Evolutionary conservation across 2,113 vertebrate species (phyloP).

Genomic region (Struthidea cinerea): DNA sequence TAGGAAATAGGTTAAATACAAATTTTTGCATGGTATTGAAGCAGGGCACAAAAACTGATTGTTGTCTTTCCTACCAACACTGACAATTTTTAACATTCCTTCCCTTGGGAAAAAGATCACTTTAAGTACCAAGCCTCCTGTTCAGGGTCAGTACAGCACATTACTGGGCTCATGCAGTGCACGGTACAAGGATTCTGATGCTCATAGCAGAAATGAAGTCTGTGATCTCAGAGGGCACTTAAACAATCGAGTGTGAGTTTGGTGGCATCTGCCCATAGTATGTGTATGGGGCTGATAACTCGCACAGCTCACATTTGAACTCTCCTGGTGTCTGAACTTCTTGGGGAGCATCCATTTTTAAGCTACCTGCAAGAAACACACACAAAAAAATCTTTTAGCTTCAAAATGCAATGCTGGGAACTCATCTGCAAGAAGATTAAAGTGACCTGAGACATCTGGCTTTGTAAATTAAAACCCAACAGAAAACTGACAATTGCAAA

Average conservation of each 20-base stretch:
- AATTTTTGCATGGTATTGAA: background rate
- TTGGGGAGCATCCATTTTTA: slow-evolving; percentile 68
- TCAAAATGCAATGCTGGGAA: background rate
- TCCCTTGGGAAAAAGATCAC: background rate
- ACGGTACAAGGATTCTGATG: background rate
- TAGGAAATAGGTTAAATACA: background rate
- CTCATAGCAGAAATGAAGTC: background rate
- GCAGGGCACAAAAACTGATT: background rate
- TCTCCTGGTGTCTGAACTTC: slow-evolving; percentile 39
- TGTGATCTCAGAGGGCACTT: slow-evolving; percentile 54
- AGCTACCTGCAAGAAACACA: background rate
- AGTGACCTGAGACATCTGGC: background rate
- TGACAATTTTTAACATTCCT: background rate
- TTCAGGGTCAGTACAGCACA: background rate
- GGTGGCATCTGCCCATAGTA: slow-evolving; percentile 85
- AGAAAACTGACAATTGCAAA: background rate
- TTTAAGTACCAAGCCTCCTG: background rate
- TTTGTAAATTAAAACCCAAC: background rate
- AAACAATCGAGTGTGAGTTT: slow-evolving; percentile 77
- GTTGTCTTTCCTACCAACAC: background rate
- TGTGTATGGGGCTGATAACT: slow-evolving; percentile 71
- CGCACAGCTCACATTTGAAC: slow-evolving; percentile 82
- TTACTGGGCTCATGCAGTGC: background rate
- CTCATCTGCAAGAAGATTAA: background rate
- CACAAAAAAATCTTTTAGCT: background rate